These are phyloP conservation scores for Eupeodes latifasciatus DNA, from an alignment of 2,888 invertebrate genomes.

Conservation along the genomic window DNA sequence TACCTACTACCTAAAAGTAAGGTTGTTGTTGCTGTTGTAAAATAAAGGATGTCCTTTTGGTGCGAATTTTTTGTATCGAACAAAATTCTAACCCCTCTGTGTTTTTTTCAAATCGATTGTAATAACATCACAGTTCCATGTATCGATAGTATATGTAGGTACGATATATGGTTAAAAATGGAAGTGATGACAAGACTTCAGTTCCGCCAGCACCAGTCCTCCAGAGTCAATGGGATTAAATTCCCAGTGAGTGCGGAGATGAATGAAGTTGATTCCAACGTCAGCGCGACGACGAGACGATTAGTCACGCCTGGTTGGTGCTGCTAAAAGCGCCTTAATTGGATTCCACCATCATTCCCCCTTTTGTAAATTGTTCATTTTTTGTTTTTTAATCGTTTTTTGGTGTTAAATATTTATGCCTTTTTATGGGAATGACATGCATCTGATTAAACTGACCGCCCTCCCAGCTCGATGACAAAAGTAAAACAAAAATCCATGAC, in stretches of 20 bases:
- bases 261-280: constrained; percentile 61
- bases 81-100: constrained; percentile 47
- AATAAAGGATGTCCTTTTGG: constrained; percentile 20
- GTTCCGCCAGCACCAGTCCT: constrained; percentile 8
- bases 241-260: constrained; percentile 40
- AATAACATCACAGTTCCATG: neutral
- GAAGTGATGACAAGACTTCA: constrained; percentile 42
- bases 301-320: constrained; percentile 75
- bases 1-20: neutral
- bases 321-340: constrained; percentile 62
- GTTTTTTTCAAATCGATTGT: constrained; percentile 44
- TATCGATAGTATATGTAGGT: neutral
- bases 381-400: neutral
- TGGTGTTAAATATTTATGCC: constrained; percentile 44
- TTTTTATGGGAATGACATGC: constrained; percentile 60
- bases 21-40: constrained; percentile 40
- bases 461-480: constrained; percentile 43
- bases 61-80: constrained; percentile 40
- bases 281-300: constrained; percentile 42
- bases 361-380: constrained; percentile 31
- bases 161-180: constrained; percentile 24
- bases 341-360: constrained; percentile 55
- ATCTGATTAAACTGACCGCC: constrained; percentile 73
- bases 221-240: constrained; percentile 56
- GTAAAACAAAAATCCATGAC: constrained; percentile 39